A percentile compares a stretch with the other conserved stretches of the same genome.
These are phyloP conservation scores for Percina caprodes DNA, from an alignment of 2,113 vertebrate genomes.

Conservation along the genomic window DNA sequence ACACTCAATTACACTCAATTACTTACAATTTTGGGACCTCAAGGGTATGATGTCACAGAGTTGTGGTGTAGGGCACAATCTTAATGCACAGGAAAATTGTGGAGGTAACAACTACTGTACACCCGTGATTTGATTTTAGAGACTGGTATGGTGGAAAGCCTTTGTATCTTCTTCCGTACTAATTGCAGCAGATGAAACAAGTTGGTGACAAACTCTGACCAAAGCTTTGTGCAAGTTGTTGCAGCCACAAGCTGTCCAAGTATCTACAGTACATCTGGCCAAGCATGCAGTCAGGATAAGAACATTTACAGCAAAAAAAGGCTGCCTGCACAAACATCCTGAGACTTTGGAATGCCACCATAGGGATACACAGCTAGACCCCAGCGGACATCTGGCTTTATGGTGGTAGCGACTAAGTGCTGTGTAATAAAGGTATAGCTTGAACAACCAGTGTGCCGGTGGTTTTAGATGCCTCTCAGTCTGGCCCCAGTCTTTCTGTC, in stretches of 20 bases:
- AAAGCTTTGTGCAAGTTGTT: conserved; percentile 36
- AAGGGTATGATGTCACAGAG: conserved; percentile 69
- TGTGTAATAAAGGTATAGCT: conserved; percentile 21
- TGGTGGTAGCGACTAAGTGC: conserved; percentile 10
- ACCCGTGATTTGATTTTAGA: conserved; percentile 38
- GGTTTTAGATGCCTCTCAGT: conserved; percentile 36
- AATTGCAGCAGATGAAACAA: conserved; percentile 28
- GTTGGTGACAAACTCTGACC: conserved; percentile 38
- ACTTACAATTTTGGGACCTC: conserved; percentile 42
- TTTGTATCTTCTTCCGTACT: conserved; percentile 14
- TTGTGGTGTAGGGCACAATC: conserved; percentile 49
- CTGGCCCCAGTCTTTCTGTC: conserved; percentile 41
- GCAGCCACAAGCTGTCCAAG: conserved; percentile 55
- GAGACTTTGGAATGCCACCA: conserved; percentile 60
- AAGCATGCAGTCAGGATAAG: conserved; percentile 40
- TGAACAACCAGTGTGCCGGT: not conserved
- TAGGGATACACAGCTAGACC: conserved; percentile 66
- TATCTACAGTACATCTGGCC: conserved; percentile 49
- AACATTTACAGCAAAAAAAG: conserved; percentile 55
- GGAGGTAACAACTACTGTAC: conserved; percentile 26
- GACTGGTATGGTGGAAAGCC: conserved; percentile 11
- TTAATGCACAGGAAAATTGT: conserved; percentile 50
- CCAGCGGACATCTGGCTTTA: conserved; percentile 66
- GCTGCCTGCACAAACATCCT: conserved; percentile 42
- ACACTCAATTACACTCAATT: too few species aligned